phyloP scores from a whole-genome alignment of 1,140 invertebrate species.

The Myzus persicae region DNA sequence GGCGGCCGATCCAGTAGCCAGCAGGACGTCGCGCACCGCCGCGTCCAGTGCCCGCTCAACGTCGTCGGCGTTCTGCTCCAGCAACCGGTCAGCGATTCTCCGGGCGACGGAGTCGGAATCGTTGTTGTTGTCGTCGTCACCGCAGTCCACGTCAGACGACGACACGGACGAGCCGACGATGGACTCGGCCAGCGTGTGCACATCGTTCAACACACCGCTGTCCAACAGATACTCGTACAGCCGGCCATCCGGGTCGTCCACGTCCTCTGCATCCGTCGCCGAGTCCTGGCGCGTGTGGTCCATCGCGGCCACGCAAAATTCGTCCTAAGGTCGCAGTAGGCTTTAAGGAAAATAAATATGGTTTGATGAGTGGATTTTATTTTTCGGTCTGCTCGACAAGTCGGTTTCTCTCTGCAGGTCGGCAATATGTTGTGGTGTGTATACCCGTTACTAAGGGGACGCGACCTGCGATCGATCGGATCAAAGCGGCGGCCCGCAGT shows the following conservation, averaged over 20 bases:
- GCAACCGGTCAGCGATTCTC: neutral
- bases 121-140: neutral
- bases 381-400: neutral
- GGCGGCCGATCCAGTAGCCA: neutral
- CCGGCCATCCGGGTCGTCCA: neutral
- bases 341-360: neutral
- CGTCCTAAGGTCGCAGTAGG: no score
- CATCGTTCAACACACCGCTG: slow-evolving; percentile 34
- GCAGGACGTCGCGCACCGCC: neutral
- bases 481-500: neutral
- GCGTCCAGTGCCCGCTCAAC: slow-evolving; percentile 14
- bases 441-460: slow-evolving; percentile 31
- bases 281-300: neutral
- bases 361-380: neutral
- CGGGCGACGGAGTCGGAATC: neutral
- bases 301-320: neutral
- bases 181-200: slow-evolving; percentile 26
- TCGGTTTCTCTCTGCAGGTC: neutral
- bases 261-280: no score
- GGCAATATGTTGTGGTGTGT: neutral
- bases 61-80: slow-evolving; percentile 40
- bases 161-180: neutral
- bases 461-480: slow-evolving; percentile 2
- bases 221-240: slow-evolving; percentile 41
- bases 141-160: neutral